Percentiles rank a stretch among this genome's conserved stretches.
phyloP scores from a whole-genome alignment of 1,140 invertebrate genomes.

The Heliconius hewitsoni region DNA sequence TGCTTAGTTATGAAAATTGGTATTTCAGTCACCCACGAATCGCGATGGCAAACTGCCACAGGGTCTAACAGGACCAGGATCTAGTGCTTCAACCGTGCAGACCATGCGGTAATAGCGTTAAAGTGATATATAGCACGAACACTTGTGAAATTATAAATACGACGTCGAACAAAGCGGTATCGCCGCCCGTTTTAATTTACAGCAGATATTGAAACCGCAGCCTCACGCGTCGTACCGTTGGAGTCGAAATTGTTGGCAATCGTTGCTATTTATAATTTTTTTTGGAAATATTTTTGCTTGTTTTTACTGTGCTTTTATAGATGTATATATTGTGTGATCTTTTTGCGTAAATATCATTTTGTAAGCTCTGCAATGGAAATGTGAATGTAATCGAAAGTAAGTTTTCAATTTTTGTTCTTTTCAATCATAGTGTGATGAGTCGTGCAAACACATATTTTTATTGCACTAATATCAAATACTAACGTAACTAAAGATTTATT shows the following conservation, averaged over 20 bases:
- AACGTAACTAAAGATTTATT: neutral
- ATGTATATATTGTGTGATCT: neutral
- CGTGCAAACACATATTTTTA: too few species aligned
- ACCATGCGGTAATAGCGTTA: slow-evolving; percentile 37
- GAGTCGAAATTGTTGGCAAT: slow-evolving; percentile 16
- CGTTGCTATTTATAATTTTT: neutral
- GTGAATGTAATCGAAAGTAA: too few species aligned
- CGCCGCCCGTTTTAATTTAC: slow-evolving; percentile 46
- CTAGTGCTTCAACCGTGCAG: slow-evolving; percentile 18
- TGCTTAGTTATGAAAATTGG: slow-evolving; percentile 17
- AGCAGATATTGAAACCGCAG: slow-evolving; percentile 46
- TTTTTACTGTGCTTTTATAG: neutral
- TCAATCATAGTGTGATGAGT: too few species aligned
- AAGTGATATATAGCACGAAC: slow-evolving; percentile 37
- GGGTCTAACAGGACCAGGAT: slow-evolving; percentile 16
- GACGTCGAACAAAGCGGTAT: slow-evolving; percentile 50
- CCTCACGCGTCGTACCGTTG: slow-evolving; percentile 40
- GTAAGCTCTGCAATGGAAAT: too few species aligned
- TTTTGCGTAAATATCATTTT: neutral
- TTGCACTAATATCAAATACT: too few species aligned
- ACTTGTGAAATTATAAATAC: slow-evolving; percentile 43
- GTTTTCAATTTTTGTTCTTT: too few species aligned
- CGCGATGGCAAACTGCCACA: slow-evolving; percentile 28
- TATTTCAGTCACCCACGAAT: slow-evolving; percentile 12
- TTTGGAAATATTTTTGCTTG: slow-evolving; percentile 2